Percentiles rank a stretch among this genome's conserved stretches.
Conservation (phyloP, 2,888 invertebrate genomes). For the Polyommatus icarus region DNA sequence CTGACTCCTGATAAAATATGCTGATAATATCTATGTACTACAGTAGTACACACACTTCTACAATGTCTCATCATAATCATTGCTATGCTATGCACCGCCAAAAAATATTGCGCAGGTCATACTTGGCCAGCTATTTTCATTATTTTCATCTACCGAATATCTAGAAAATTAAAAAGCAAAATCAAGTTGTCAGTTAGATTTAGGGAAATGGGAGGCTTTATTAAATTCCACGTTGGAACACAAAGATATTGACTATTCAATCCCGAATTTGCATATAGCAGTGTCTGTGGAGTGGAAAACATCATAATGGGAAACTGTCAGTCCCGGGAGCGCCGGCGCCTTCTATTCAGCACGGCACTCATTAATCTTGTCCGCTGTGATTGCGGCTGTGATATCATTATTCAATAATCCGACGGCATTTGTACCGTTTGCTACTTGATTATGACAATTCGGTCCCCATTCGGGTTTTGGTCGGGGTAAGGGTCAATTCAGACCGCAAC, state of each 20-base stretch:
- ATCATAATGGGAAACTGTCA: constrained; percentile 50
- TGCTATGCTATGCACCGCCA: too few relatives aligned
- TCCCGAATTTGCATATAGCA: constrained; percentile 41
- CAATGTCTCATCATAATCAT: too few relatives aligned
- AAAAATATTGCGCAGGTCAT: too few relatives aligned
- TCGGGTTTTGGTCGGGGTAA: background rate
- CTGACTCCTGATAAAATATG: too few relatives aligned
- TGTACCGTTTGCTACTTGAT: constrained; percentile 31
- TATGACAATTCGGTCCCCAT: background rate
- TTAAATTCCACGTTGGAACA: constrained; percentile 34
- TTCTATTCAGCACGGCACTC: constrained; percentile 54
- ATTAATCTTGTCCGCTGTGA: constrained; percentile 66
- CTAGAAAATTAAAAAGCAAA: background rate
- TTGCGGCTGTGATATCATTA: constrained; percentile 60
- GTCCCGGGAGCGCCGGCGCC: constrained; percentile 49
- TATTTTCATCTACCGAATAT: background rate
- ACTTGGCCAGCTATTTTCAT: too few relatives aligned
- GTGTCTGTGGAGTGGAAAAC: constrained; percentile 42
- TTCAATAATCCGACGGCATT: constrained; percentile 54
- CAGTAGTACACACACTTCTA: too few relatives aligned
- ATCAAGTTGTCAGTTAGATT: constrained; percentile 1
- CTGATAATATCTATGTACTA: too few relatives aligned
- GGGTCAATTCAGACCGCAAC: too few relatives aligned
- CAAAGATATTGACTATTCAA: constrained; percentile 42
- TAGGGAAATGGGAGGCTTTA: constrained; percentile 36